These are phyloP conservation scores for Bambusicola thoracicus DNA, from an alignment of 2,113 vertebrate species.

Conservation along the genomic window DNA sequence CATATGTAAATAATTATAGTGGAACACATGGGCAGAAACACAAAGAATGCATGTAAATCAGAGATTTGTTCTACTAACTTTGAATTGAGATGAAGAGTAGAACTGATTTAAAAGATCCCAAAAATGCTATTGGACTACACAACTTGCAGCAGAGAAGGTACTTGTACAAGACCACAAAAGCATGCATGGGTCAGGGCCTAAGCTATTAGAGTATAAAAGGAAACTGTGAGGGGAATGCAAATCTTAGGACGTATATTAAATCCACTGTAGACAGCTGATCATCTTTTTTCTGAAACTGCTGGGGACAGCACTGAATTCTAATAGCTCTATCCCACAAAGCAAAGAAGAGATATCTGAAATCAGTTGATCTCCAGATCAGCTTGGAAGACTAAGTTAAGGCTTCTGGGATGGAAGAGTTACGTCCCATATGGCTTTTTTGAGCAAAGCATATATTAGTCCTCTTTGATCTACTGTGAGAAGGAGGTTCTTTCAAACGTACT, in stretches of 20 bases:
- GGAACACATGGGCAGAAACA: not conserved
- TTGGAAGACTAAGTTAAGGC: not conserved
- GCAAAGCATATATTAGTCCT: not conserved
- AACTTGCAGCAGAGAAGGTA: not conserved
- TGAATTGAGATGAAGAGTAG: not conserved
- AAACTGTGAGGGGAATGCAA: not conserved
- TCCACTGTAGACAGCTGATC: not conserved
- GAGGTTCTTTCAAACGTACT: not conserved
- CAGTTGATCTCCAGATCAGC: not conserved
- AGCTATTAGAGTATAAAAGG: not conserved
- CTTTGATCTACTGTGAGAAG: conserved; percentile 31
- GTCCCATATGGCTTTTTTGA: not conserved
- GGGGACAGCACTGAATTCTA: not conserved
- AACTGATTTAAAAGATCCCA: not conserved
- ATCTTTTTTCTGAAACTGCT: not conserved
- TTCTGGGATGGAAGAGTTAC: not conserved
- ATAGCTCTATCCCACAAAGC: not conserved
- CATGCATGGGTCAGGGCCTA: not conserved
- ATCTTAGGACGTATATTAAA: not conserved
- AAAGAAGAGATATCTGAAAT: not conserved
- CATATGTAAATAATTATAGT: not conserved
- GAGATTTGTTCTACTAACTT: not conserved
- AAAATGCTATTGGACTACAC: not conserved
- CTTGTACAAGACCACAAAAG: not conserved
- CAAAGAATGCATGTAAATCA: not conserved